Percentiles rank a stretch among this genome's conserved stretches.
Evolutionary conservation across 2,888 invertebrate genomes (phyloP).

Genomic region (Eupithecia dodoneata): DNA sequence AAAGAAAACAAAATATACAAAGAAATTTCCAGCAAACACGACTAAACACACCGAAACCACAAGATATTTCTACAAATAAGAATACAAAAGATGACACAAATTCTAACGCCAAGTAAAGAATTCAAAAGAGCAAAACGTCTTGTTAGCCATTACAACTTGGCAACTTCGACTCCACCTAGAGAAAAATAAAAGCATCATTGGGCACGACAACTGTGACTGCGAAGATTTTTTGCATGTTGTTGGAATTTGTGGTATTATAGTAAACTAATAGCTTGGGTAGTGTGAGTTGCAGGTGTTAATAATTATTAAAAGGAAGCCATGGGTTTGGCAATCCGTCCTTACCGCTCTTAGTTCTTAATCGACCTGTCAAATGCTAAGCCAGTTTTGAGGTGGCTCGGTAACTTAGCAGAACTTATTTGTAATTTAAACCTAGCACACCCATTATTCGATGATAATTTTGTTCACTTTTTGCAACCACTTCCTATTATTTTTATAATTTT

Average conservation of each 20-base stretch:
- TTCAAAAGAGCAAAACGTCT: slow-evolving; percentile 31
- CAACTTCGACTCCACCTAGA: slow-evolving; percentile 9
- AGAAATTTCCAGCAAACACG: neutral
- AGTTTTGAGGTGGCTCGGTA: neutral
- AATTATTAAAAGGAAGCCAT: neutral
- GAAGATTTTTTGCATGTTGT: neutral
- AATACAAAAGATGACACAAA: slow-evolving; percentile 11
- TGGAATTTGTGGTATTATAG: neutral
- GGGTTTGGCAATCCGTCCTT: neutral
- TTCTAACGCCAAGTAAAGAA: slow-evolving; percentile 21
- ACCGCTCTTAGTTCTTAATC: neutral
- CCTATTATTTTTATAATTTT: too few relatives aligned
- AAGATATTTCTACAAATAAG: slow-evolving; percentile 6
- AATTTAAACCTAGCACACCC: neutral
- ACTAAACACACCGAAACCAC: neutral
- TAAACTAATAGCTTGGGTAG: neutral
- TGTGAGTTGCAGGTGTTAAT: neutral
- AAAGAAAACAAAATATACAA: neutral
- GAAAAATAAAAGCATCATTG: neutral
- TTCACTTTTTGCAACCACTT: neutral
- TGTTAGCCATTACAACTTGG: slow-evolving; percentile 16
- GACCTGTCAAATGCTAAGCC: neutral
- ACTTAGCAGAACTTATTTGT: neutral
- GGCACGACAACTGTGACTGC: neutral
- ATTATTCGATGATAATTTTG: neutral